Evolutionary conservation across 2,113 vertebrate genomes (phyloP).

Genomic region (Melanocharis versteri): DNA sequence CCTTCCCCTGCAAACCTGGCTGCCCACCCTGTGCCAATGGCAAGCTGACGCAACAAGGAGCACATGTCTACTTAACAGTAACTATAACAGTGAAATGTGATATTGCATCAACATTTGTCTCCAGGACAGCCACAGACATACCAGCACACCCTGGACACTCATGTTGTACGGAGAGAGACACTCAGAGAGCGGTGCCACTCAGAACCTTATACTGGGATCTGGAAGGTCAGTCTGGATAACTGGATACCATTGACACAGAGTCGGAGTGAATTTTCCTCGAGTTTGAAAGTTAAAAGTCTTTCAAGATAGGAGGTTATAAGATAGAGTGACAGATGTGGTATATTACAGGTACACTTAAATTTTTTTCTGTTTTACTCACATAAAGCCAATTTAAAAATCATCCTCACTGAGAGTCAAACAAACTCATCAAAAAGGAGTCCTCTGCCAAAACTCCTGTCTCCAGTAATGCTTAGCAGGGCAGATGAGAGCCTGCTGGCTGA

Average conservation of each 20-base stretch:
- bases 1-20: neutral
- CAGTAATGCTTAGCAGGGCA: neutral
- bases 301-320: slow-evolving; percentile 38
- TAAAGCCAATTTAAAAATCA: neutral
- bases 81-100: neutral
- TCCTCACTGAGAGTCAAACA: neutral
- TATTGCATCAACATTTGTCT: neutral
- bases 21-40: neutral
- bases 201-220: neutral
- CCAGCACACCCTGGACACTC: neutral
- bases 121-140: neutral
- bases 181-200: neutral
- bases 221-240: slow-evolving; percentile 21
- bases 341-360: neutral
- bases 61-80: neutral
- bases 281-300: slow-evolving; percentile 8
- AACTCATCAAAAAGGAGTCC: neutral
- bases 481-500: neutral
- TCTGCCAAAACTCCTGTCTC: neutral
- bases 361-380: neutral
- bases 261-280: slow-evolving; percentile 34
- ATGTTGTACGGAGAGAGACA: too few species aligned
- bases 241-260: neutral
- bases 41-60: neutral
- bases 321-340: slow-evolving; percentile 32